Evolutionary conservation across 1,140 invertebrate species (phyloP), one percentile per base, ranked within the genome.

Genomic region (Chironomus striatipennis): DNA sequence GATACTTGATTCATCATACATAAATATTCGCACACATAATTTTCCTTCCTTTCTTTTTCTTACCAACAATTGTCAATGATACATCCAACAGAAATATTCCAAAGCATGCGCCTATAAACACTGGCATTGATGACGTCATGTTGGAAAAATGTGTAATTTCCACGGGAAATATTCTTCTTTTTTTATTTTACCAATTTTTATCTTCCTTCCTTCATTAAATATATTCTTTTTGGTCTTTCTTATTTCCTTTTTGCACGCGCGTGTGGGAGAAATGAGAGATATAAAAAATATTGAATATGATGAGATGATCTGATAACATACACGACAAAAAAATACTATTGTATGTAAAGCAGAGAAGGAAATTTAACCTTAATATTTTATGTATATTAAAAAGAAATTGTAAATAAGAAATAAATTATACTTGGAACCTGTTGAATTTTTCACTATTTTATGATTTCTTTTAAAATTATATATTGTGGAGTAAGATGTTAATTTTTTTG

Each of bases 391-490:
- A 70, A 18, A 70, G 20, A 70, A 70, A 17, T 70, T 70, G 65
- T 70, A 70, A 70, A 70, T 70, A 70, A 70, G 65, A 70, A 70
- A 70, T 70, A 70, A 70, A 70, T 70, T 70, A 20, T 70, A 70
- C 65, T 70, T 18, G 65, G 65, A 70, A 70, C 65, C 65, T 70
- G 65, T 70, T 70, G 65, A 70, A 17, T 21, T 10, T 34, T 34
- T 34, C 24, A 34, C 24, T 57, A 10, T 15, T 10, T 57, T 57
- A 12, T 57, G 12, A n/a, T n/a, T 57, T 4, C 15, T 57, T 9
- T 47, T 47, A 43, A 7, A 10, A 43, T 47, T 9, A 4, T n/a
- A n/a, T n/a, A n/a, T n/a, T n/a, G n/a, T n/a, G n/a, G n/a, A n/a
- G n/a, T n/a, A n/a, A n/a, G n/a, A n/a, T n/a, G n/a, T n/a, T n/a